phyloP scores from a whole-genome alignment of 2,888 invertebrate species.

The Brachycybe producta region DNA sequence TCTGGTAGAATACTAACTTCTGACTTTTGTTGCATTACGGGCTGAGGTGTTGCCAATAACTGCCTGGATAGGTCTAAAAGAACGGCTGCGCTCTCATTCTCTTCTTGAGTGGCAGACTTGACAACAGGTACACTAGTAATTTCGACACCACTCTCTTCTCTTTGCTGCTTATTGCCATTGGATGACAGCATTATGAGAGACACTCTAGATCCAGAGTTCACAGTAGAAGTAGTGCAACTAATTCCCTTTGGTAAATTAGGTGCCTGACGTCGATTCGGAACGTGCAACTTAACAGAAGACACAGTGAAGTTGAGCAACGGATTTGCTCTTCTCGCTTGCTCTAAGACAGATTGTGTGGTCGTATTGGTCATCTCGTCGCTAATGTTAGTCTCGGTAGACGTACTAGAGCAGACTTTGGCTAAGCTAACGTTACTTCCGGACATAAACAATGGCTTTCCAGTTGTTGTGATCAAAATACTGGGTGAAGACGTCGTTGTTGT shows the following conservation, averaged over 20 bases:
- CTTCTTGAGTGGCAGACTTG: too few relatives aligned
- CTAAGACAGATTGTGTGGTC: not conserved
- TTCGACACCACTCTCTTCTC: too few relatives aligned
- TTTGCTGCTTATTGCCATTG: too few relatives aligned
- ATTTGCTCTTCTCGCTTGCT: too few relatives aligned
- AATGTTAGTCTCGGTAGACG: not conserved
- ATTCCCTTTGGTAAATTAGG: too few relatives aligned
- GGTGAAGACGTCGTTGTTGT: not conserved
- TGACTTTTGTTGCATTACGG: too few relatives aligned
- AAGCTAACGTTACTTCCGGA: not conserved
- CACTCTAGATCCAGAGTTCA: not conserved
- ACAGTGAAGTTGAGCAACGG: slow-evolving; percentile 9
- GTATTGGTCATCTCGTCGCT: not conserved
- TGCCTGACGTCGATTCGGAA: not conserved
- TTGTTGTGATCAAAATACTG: not conserved
- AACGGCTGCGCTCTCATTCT: too few relatives aligned
- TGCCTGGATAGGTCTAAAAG: too few relatives aligned
- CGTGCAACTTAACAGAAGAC: slow-evolving; percentile 6
- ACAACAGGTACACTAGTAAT: too few relatives aligned
- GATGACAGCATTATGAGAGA: slow-evolving; percentile 11
- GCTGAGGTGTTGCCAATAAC: too few relatives aligned
- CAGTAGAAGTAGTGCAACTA: not conserved
- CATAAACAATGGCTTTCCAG: not conserved
- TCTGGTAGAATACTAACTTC: too few relatives aligned
- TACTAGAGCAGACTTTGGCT: not conserved